Conservation (phyloP, 2,113 vertebrate species). For the Ovis aries region DNA sequence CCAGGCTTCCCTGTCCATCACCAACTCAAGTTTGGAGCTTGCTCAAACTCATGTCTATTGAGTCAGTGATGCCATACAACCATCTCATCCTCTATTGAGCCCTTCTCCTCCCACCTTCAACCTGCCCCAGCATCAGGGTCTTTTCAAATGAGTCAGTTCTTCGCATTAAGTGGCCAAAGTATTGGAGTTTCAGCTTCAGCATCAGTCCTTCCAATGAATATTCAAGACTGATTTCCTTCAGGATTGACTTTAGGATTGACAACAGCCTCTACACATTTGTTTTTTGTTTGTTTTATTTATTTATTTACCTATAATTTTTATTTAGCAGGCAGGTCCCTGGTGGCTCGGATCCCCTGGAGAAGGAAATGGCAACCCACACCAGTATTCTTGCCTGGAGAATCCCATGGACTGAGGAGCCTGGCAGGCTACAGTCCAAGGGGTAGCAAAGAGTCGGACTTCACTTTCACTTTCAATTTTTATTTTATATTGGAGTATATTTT, state of each 20-base stretch:
- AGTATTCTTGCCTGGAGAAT: background rate
- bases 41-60: background rate
- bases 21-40: background rate
- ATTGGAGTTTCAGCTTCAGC: background rate
- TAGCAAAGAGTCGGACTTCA: background rate
- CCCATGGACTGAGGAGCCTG: background rate
- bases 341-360: background rate
- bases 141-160: background rate
- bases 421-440: background rate
- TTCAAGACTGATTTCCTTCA: background rate
- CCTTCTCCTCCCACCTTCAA: background rate
- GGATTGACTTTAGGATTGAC: background rate
- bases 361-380: background rate
- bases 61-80: background rate
- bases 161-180: background rate
- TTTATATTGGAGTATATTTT: background rate
- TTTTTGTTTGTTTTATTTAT: background rate
- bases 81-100: background rate
- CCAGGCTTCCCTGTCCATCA: background rate
- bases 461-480: background rate
- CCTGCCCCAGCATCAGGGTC: background rate
- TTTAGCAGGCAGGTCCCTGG: background rate
- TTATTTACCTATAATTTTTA: background rate
- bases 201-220: background rate
- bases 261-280: background rate